Conservation (phyloP, 1,140 invertebrate species). For the Brachionus rotundiformis region DNA sequence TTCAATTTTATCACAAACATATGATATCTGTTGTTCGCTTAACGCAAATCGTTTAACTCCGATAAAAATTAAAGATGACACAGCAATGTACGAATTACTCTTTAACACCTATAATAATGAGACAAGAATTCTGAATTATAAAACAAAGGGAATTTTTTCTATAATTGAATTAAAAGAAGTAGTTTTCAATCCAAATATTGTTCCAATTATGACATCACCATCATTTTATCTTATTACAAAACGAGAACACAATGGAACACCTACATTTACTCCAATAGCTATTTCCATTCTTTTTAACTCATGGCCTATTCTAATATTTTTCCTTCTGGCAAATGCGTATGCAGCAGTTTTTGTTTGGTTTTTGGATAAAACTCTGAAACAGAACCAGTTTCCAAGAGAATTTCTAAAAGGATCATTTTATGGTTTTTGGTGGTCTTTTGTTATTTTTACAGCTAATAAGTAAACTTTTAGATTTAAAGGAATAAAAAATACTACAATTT, state of each 20-base stretch:
- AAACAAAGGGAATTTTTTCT: conserved; percentile 26
- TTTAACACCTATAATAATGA: conserved; percentile 14
- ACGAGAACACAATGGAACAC: conserved; percentile 34
- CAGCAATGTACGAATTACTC: not conserved
- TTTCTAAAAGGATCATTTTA: conserved; percentile 38
- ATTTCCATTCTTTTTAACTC: conserved; percentile 29
- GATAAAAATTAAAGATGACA: conserved; percentile 3
- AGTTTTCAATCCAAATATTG: not conserved
- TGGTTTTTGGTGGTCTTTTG: conserved; percentile 37
- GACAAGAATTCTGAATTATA: not conserved
- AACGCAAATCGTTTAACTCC: not conserved
- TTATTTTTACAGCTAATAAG: conserved; percentile 41
- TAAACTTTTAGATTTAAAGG: not conserved
- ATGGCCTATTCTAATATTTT: conserved; percentile 41
- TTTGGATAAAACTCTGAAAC: conserved; percentile 4
- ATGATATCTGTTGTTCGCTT: conserved; percentile 23
- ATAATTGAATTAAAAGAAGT: conserved; percentile 16
- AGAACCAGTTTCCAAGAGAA: conserved; percentile 36
- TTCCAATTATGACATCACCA: conserved; percentile 17
- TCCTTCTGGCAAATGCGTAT: conserved; percentile 39
- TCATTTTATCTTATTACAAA: conserved; percentile 42
- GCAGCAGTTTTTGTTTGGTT: conserved; percentile 46
- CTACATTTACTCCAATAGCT: conserved; percentile 46
- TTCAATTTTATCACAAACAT: conserved; percentile 22
- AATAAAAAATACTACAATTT: too few relatives aligned